Evolutionary conservation across 2,888 invertebrate genomes (phyloP), one percentile per base, ranked within the genome.

Genomic region (Orthosia cruda): DNA sequence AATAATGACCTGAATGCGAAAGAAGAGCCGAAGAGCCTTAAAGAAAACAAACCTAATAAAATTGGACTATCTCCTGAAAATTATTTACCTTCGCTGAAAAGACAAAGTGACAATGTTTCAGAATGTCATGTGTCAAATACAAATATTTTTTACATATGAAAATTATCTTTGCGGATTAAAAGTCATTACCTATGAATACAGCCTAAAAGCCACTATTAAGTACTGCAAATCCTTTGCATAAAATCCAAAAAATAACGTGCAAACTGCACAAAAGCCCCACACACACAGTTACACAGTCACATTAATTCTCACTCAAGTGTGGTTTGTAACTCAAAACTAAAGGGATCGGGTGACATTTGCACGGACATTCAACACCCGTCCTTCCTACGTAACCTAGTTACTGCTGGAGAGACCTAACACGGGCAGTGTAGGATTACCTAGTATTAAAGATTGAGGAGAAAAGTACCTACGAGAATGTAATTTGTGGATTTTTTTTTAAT

Each of bases 251-350:
- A 63, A 15, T 15, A 3, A 15, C n/a, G 23, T n/a, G 7, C 40
- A 18, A 49, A 58, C 13, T 45, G 47, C 15, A 45, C 4, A 55
- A 16, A 54, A 32, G 13, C 57, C 12, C 26, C 26, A n/a, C 57
- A 54, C 69, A 77, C 52, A 66, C 54, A 77, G 3, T 71, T 18
- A 62, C 57, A 63, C 57, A 71, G 47, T 77, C 45, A 61, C 58
- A 77, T 50, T 61, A 71, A 72, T 73, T 71, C 67, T 78, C 83
- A 82, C 76, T 79, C 84, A 82, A 84, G 77, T 78, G 87, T 67
- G 89, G 88, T 89, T 87, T 87, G 91, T 89, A 91, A 92, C 80
- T 81, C 78, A 73, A 91, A 70, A 75, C 88, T 79, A 9, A 23
- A 47, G 73, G 75, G 87, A 88, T 90, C 88, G 71, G 81, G 79